Evolutionary conservation across 2,888 invertebrate species (phyloP).

Genomic region (Megamerina dolium): DNA sequence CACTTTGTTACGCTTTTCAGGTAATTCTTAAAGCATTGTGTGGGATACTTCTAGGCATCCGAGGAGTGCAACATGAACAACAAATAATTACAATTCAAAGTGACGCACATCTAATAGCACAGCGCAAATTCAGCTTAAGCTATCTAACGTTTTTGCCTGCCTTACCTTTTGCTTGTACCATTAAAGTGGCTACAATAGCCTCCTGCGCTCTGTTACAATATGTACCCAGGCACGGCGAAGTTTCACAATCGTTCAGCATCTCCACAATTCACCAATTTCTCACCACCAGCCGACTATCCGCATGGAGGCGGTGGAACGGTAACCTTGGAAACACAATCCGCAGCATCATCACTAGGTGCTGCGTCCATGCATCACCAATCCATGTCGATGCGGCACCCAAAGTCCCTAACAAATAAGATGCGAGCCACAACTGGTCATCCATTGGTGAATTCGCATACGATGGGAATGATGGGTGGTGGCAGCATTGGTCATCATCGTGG

Average conservation of each 20-base stretch:
- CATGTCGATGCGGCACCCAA: conserved; percentile 35
- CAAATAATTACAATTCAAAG: too few relatives aligned
- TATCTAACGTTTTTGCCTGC: too few relatives aligned
- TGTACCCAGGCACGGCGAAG: conserved; percentile 45
- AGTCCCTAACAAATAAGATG: conserved; percentile 19
- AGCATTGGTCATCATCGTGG: conserved; percentile 38
- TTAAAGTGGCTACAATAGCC: conserved; percentile 21
- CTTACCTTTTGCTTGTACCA: too few relatives aligned
- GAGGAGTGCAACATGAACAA: too few relatives aligned
- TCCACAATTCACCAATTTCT: conserved; percentile 63
- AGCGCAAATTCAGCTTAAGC: too few relatives aligned
- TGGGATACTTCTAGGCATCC: too few relatives aligned
- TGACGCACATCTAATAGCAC: too few relatives aligned
- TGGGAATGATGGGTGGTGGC: conserved; percentile 30
- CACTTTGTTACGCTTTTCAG: not conserved
- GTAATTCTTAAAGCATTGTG: too few relatives aligned
- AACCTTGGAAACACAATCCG: conserved; percentile 8
- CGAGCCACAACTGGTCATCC: conserved; percentile 23
- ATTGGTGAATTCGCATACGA: conserved; percentile 29
- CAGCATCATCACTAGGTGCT: conserved; percentile 23
- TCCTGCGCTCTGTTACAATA: conserved; percentile 27
- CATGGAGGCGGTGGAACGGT: conserved; percentile 45
- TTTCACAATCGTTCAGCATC: conserved; percentile 46
- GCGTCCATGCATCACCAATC: conserved; percentile 21
- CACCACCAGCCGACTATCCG: conserved; percentile 69